Conservation (phyloP, 2,888 invertebrate genomes). For the Andrena trimmerana region DNA sequence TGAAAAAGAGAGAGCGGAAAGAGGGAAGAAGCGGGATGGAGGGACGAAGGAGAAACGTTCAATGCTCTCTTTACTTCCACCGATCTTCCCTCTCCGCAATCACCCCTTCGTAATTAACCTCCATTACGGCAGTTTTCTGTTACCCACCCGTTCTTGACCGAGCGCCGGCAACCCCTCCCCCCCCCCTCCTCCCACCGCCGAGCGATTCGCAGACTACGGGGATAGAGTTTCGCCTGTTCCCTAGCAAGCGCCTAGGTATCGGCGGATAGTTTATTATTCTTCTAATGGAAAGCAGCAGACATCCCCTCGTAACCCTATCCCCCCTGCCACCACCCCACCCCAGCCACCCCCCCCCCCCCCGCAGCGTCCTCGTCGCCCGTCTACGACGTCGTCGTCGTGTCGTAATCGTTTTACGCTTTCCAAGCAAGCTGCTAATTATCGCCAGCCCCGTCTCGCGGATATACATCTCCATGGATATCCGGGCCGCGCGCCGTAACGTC, state of each 20-base stretch:
- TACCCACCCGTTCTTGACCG: constrained; percentile 45
- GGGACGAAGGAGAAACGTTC: constrained; percentile 45
- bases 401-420: constrained; percentile 62
- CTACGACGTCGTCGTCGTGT: constrained; percentile 39
- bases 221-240: constrained; percentile 65
- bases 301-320: constrained; percentile 30
- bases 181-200: no score
- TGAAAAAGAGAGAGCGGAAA: constrained; percentile 29
- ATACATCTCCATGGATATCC: constrained; percentile 49
- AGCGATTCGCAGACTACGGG: constrained; percentile 17
- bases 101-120: constrained; percentile 76
- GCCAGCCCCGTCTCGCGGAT: constrained; percentile 46
- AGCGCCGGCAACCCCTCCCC: constrained; percentile 4
- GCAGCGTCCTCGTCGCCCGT: constrained; percentile 30
- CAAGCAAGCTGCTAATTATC: constrained; percentile 67
- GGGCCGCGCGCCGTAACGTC: constrained; percentile 16
- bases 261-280: constrained; percentile 72
- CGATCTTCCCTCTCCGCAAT: constrained; percentile 66
- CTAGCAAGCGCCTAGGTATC: constrained; percentile 67
- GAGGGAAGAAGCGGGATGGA: constrained; percentile 21
- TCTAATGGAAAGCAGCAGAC: constrained; percentile 63
- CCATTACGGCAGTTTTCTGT: constrained; percentile 76
- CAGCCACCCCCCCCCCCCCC: background rate
- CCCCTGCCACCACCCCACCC: no score
- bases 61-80: constrained; percentile 56